phyloP scores from a whole-genome alignment of 2,888 invertebrate genomes.

The Drosophila robusta region DNA sequence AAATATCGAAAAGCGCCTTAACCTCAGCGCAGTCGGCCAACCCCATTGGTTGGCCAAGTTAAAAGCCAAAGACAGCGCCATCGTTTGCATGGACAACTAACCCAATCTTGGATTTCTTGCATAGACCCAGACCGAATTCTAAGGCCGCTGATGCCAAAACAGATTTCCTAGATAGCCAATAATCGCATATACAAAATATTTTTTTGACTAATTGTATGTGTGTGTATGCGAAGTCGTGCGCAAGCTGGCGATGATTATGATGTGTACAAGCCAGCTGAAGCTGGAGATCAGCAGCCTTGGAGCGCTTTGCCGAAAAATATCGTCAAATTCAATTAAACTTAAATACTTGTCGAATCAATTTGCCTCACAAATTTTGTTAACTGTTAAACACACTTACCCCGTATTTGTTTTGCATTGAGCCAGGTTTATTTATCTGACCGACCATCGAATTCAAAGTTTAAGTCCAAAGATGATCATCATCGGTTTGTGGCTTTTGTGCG shows the following conservation, averaged over 20 bases:
- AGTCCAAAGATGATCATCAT: constrained; percentile 48
- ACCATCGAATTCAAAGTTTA: constrained; percentile 38
- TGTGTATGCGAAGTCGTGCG: constrained; percentile 56
- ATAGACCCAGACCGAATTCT: constrained; percentile 55
- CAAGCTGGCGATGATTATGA: constrained; percentile 66
- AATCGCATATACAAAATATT: constrained; percentile 65
- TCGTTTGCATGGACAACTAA: constrained; percentile 28
- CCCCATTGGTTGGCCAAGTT: constrained; percentile 26
- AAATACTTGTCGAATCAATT: constrained; percentile 78
- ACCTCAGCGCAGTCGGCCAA: constrained; percentile 25
- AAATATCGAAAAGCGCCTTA: constrained; percentile 71
- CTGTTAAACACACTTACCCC: constrained; percentile 50
- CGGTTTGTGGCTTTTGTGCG: constrained; percentile 42
- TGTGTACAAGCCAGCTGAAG: constrained; percentile 29
- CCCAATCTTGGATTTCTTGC: constrained; percentile 57
- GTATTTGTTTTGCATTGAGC: constrained; percentile 79
- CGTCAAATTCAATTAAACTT: constrained; percentile 78
- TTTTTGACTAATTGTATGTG: constrained; percentile 74
- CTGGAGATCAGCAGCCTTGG: constrained; percentile 65
- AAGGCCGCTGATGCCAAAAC: constrained; percentile 77
- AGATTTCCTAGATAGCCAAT: constrained; percentile 74
- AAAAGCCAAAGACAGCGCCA: constrained; percentile 7
- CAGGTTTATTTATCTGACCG: constrained; percentile 64
- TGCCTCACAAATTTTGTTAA: constrained; percentile 43
- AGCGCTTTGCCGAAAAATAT: constrained; percentile 68